Evolutionary conservation across 2,888 invertebrate species (phyloP).

Genomic region (Rhodophaea formosa): DNA sequence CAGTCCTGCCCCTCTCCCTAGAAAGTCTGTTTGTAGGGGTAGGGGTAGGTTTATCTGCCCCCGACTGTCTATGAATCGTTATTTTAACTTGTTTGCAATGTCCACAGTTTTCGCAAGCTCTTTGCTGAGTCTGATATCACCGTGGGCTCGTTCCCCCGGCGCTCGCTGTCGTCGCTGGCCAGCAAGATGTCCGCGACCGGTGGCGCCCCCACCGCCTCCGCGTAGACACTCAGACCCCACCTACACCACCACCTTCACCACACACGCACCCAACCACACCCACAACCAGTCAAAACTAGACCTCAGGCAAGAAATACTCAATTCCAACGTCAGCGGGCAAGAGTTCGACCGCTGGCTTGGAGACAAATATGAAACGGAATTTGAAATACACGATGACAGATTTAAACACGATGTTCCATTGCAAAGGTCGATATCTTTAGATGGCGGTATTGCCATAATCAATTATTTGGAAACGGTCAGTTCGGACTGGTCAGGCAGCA

Average conservation of each 20-base stretch:
- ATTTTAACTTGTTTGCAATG: conserved; percentile 35
- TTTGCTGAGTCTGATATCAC: conserved; percentile 89
- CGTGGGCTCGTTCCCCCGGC: conserved; percentile 88
- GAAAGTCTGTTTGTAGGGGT: too few relatives aligned
- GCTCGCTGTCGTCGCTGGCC: conserved; percentile 87
- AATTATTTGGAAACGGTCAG: conserved; percentile 58
- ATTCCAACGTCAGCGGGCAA: conserved; percentile 52
- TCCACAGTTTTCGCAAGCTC: conserved; percentile 91
- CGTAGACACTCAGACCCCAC: conserved; percentile 65
- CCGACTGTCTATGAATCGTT: neutral
- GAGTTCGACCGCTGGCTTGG: conserved; percentile 68
- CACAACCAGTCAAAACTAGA: conserved; percentile 47
- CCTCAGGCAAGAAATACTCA: conserved; percentile 62
- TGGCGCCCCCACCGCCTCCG: conserved; percentile 62
- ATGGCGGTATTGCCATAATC: conserved; percentile 63
- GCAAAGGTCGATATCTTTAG: conserved; percentile 64
- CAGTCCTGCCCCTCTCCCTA: too few relatives aligned
- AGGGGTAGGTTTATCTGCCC: too few relatives aligned
- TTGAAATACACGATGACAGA: conserved; percentile 42
- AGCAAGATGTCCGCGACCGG: conserved; percentile 86
- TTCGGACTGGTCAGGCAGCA: conserved; percentile 51
- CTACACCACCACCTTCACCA: conserved; percentile 27
- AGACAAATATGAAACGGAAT: conserved; percentile 48
- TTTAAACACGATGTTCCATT: conserved; percentile 60
- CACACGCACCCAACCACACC: conserved; percentile 26